These are phyloP conservation scores for Emydocephalus ijimae DNA, from an alignment of 2,113 vertebrate species.

Conservation along the genomic window DNA sequence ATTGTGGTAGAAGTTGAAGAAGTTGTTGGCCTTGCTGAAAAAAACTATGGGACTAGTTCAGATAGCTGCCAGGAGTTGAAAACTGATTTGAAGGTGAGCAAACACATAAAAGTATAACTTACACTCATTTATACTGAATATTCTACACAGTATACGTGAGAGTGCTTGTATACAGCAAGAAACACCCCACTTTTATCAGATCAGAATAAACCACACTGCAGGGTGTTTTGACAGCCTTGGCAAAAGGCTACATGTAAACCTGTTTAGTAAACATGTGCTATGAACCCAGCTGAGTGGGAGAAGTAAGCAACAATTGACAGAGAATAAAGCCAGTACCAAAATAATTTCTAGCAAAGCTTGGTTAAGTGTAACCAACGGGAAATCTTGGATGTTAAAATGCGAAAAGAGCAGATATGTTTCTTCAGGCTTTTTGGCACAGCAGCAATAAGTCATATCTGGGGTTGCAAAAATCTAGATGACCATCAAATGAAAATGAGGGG, in stretches of 20 bases:
- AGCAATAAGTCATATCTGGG: not conserved
- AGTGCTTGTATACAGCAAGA: not conserved
- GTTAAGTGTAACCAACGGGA: not conserved
- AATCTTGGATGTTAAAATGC: not conserved
- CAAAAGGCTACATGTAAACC: not conserved
- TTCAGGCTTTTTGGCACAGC: not conserved
- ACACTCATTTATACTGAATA: too few species aligned
- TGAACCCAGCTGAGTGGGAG: not conserved
- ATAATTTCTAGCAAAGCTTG: not conserved
- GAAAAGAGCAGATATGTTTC: not conserved
- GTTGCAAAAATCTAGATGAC: not conserved
- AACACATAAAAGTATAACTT: not conserved
- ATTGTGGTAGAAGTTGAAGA: too few species aligned
- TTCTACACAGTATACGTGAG: not conserved
- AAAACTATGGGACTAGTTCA: not conserved
- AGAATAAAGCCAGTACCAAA: not conserved
- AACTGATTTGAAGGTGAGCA: not conserved
- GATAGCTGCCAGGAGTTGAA: not conserved
- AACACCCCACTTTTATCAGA: not conserved
- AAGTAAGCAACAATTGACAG: not conserved
- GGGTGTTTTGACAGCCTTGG: not conserved
- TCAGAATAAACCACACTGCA: not conserved
- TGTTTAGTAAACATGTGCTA: not conserved
- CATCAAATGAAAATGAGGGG: not conserved
- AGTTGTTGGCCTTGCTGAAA: not conserved